Base-by-base conservation (phyloP, 2,113 vertebrate species). In the Scytalopus superciliaris region DNA sequence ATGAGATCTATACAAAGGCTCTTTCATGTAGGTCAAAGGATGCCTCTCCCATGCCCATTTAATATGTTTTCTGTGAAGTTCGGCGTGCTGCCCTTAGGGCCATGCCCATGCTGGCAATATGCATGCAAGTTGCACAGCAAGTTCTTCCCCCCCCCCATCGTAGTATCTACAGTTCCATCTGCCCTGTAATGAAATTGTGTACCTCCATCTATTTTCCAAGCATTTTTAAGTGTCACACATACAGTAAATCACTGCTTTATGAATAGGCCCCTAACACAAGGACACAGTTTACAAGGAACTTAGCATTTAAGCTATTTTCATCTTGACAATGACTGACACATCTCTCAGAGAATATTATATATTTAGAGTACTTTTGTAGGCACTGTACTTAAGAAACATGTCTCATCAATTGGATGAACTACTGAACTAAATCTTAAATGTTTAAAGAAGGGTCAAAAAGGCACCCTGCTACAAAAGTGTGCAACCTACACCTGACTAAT, bases 401-500 rank as follows among this genome's bases (percentile, higher is more conserved):
- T 95, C 95, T 97, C 96, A 94, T 98, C 95, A 95, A 94, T 72
- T 96, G 94, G 62, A 87, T 97, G 98, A 98, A 98, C 98, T 97
- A 91, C 94, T 98, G 98, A 98, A 98, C 98, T 96, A 94, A 98
- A 96, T 94, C 94, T 98, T 98, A 98, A 98, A 98, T 98, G 98
- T 98, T 98, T 98, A 98, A 98, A 98, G 96, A 98, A 95, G 97
- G 98, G 97, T 98, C 98, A 98, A 87, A 95, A 97, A 97, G 97
- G 86, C 94, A 93, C 68, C 57, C 80, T 84, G 95, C 84, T 97
- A 98, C 97, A 97, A 97, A 98, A 98, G 94, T 95, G 74, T 95
- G 94, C 96, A 97, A 97, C 96, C 88, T 94, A 87, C 63, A 87
- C 91, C 93, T 79, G 90, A 95, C 96, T 97, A 96, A 33, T 96